phyloP scores from a whole-genome alignment of 1,140 invertebrate genomes.

The Pteromalus puparum region DNA sequence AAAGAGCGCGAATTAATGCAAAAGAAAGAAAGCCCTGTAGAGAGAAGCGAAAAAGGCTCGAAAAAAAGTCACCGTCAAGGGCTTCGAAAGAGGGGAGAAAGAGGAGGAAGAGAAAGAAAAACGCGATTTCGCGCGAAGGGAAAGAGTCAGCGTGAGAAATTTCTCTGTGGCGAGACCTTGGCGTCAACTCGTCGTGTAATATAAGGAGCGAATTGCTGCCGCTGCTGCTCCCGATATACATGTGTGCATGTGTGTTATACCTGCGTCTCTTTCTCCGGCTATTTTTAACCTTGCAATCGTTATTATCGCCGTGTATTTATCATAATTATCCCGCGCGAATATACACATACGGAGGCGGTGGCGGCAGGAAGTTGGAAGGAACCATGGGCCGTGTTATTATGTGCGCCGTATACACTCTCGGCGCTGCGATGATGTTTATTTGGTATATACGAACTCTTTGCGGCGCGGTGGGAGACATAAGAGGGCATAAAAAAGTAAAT shows the following conservation, averaged over 20 bases:
- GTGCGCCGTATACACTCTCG: background rate
- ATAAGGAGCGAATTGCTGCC: slow-evolving; percentile 19
- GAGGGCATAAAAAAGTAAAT: background rate
- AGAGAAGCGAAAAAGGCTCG: slow-evolving; percentile 10
- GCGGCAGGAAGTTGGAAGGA: slow-evolving; percentile 35
- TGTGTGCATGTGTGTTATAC: background rate
- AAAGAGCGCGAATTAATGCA: slow-evolving; percentile 55
- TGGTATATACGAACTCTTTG: background rate
- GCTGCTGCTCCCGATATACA: slow-evolving; percentile 22
- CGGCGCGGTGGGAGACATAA: too few species aligned
- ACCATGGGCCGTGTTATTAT: background rate
- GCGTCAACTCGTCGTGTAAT: slow-evolving; percentile 35
- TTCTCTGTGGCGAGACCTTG: slow-evolving; percentile 61
- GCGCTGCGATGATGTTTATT: background rate
- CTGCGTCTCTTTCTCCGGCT: slow-evolving; percentile 1
- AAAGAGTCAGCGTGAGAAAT: slow-evolving; percentile 63
- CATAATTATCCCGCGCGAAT: slow-evolving; percentile 36
- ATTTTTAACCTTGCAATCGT: slow-evolving; percentile 42
- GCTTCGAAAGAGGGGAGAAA: slow-evolving; percentile 8
- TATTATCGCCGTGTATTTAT: slow-evolving; percentile 40
- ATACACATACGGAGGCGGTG: background rate
- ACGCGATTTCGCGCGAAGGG: slow-evolving; percentile 51
- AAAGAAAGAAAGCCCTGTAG: slow-evolving; percentile 55
- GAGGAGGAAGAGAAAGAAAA: slow-evolving; percentile 45
- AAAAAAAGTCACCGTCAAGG: slow-evolving; percentile 34